A percentile compares a stretch with the other conserved stretches of the same genome.
Conservation (phyloP, 1,140 invertebrate species). For the Monomorium pharaonis region DNA sequence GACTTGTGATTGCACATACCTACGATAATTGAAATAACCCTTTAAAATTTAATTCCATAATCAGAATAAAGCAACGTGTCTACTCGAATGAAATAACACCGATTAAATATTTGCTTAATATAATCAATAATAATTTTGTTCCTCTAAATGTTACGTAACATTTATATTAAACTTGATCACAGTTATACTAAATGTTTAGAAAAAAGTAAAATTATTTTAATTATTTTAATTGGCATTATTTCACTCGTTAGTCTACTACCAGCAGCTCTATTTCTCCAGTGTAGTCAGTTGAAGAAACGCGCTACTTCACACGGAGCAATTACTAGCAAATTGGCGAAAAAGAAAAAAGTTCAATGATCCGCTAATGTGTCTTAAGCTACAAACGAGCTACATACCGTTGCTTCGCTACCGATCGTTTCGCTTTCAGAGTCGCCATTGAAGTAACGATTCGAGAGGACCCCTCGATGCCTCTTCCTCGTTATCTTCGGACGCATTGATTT, state of each 20-base stretch:
- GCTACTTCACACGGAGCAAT: not conserved
- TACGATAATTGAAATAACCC: not conserved
- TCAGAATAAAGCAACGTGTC: not conserved
- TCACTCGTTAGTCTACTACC: too few species aligned
- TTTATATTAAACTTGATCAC: too few species aligned
- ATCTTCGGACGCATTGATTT: constrained; percentile 36
- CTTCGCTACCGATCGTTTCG: not conserved
- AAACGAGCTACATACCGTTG: constrained; percentile 31
- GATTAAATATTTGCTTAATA: too few species aligned
- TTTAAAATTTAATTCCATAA: not conserved
- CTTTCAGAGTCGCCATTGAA: constrained; percentile 48
- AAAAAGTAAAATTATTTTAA: too few species aligned
- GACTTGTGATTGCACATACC: not conserved
- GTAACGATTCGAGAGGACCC: constrained; percentile 23
- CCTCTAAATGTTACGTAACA: too few species aligned
- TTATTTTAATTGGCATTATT: too few species aligned
- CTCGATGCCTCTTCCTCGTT: constrained; percentile 35
- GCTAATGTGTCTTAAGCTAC: not conserved
- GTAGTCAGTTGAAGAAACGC: too few species aligned
- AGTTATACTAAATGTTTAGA: too few species aligned
- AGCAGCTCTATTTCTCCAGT: too few species aligned
- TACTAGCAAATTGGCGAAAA: constrained; percentile 7
- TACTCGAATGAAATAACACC: not conserved
- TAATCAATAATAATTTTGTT: too few species aligned
- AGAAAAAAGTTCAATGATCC: not conserved